Conservation (phyloP, 1,140 invertebrate genomes). For the Cyrtorhinus lividipennis region DNA sequence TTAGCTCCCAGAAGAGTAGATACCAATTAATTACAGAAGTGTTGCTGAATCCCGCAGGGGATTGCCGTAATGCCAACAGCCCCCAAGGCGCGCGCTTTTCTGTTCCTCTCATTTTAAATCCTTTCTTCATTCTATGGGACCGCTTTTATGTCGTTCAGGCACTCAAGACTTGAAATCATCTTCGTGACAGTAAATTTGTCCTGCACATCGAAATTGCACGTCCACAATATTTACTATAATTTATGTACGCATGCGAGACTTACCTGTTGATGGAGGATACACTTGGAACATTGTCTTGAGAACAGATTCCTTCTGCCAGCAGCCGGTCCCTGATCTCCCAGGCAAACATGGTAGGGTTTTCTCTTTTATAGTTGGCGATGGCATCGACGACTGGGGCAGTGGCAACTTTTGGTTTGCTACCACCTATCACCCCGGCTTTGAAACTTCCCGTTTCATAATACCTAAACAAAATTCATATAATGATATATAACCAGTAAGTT, state of each 20-base stretch:
- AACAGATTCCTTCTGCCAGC: constrained; percentile 90
- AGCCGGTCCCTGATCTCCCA: constrained; percentile 98
- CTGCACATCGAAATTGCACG: no score
- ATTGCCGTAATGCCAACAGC: not conserved
- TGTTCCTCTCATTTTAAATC: not conserved
- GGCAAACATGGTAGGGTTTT: constrained; percentile 99
- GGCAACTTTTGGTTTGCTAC: constrained; percentile 97
- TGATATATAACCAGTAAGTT: no score
- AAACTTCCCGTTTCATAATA: constrained; percentile 98
- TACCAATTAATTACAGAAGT: constrained; percentile 19
- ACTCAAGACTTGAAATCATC: no score
- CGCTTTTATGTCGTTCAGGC: not conserved
- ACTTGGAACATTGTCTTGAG: constrained; percentile 95
- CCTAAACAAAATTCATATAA: constrained; percentile 40
- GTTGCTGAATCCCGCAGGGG: constrained; percentile 1
- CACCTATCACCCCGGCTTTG: constrained; percentile 96
- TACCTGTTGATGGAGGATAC: constrained; percentile 99
- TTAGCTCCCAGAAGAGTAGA: constrained; percentile 5
- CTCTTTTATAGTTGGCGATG: constrained; percentile 94
- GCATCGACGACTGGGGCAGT: constrained; percentile 97
- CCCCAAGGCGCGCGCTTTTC: not conserved
- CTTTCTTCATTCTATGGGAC: not conserved
- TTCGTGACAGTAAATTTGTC: no score
- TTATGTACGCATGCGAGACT: no score
- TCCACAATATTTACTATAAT: no score